Evolutionary conservation across 2,888 invertebrate genomes (phyloP), one percentile per base, ranked within the genome.

Genomic region (Cantharis rustica): DNA sequence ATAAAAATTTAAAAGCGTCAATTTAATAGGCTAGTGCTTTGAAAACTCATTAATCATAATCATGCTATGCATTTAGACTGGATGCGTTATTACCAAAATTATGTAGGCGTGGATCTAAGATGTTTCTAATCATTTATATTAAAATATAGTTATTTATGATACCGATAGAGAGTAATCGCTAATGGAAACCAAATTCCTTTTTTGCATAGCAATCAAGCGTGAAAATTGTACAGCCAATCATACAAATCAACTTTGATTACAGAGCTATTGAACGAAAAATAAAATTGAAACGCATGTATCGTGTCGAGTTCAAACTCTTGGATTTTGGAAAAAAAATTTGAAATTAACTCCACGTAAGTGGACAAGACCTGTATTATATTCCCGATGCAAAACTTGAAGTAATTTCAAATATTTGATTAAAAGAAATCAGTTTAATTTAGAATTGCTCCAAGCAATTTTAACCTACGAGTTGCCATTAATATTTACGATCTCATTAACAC

Each of bases 401-500:
- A n/a, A 16, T n/a, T 47, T n/a, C 9, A 47, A n/a, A 47, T 47
- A 47, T 47, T 47, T 47, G 47, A 47, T 47, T 47, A n/a, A 47
- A 47, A 47, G 47, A 47, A 47, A 47, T 47, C n/a, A 47, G 47
- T 47, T 47, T n/a, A 47, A 66, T 66, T 20, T 66, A 20, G 17
- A 69, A 17, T 17, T 69, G 69, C 31, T 17, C 11, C 5, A 16
- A 17, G 69, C 61, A 69, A 69, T 27, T 47, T 69, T n/a, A 47
- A 11, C 15, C 64, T 17, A 69, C 17, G 47, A 69, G 31, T 47
- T 16, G 27, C 31, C 17, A 69, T 69, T 16, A 69, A 69, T 31
- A 69, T 69, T 69, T 69, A 69, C 61, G 31, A 69, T 47, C 17
- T 31, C 31, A 31, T 27, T 69, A 69, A 47, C 69, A 13, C 69